Evolutionary conservation across 2,888 invertebrate genomes (phyloP), one percentile per base, ranked within the genome.

Genomic region (Acronicta aceris): DNA sequence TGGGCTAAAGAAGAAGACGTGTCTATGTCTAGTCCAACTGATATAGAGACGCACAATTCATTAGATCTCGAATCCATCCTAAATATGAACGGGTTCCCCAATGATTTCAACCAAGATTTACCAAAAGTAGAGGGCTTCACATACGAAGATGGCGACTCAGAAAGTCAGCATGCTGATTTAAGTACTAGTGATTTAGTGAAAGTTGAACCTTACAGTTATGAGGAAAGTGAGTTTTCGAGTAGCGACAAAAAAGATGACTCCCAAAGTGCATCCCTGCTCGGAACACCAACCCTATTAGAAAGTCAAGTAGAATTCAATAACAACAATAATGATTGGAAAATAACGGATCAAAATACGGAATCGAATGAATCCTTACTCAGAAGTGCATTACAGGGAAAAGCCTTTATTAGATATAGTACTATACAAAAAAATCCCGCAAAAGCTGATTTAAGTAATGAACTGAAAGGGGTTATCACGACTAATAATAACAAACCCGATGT

Each of bases 371-470:
- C 98, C 33, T 90, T 98, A 69, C 90, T 98, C 70, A 95, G 98
- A 77, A 98, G 97, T 85, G 98, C 98, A 10, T 95, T 98, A 69
- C 98, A 98, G 87, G 98, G 98, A 47, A 98, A 98, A 93, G 96
- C 95, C 86, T 85, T 94, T 89, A 89, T 90, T 88, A 92, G 94
- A 95, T 88, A 95, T 95, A 94, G 94, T 93, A 88, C 94, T 88
- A 83, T 89, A 87, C 93, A 95, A 95, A 91, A 95, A 95, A 76
- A 90, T 95, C 78, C 93, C 70, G 81, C 92, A 25, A 94, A 95
- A 80, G 78, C 93, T 41, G 91, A 92, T 49, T 86, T 89, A 13
- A 90, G 86, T 70, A 81, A 89, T 42, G 92, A 95, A 81, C 76
- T 93, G 61, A 92, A 90, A 84, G 84, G 89, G 71, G 89, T 91